Evolutionary conservation across 64 coral and sea anemone species (phyloP).

Genomic region (Exaiptasia diaphana): DNA sequence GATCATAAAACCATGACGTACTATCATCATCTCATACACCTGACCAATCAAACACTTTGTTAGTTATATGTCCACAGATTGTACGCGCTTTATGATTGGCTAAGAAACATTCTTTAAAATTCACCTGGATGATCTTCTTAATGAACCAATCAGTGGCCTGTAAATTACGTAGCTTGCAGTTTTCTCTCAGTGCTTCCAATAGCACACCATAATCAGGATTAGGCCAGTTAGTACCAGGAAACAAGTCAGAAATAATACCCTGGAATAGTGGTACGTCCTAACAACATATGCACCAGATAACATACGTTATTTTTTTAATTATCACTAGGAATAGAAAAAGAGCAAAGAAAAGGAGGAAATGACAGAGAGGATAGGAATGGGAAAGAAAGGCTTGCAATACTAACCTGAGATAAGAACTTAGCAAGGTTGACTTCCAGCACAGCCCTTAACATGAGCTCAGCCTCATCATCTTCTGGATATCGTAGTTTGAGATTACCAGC

Average conservation of each 20-base stretch:
- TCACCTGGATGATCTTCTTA: constrained; percentile 97
- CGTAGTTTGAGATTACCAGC: constrained; percentile 94
- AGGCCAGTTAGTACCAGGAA: constrained; percentile 92
- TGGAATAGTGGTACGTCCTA: constrained; percentile 97
- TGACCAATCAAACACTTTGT: not conserved
- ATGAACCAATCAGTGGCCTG: constrained; percentile 92
- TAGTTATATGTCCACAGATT: no score
- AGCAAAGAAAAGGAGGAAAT: not conserved
- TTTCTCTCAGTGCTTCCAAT: constrained; percentile 76
- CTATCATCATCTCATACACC: constrained; percentile 85
- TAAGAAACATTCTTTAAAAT: no score
- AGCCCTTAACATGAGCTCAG: constrained; percentile 93
- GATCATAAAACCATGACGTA: constrained; percentile 87
- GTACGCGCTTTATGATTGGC: no score
- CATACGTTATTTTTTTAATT: not conserved
- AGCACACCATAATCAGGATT: constrained; percentile 96
- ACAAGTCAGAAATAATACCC: constrained; percentile 96
- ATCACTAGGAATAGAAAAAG: not conserved
- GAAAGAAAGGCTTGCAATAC: not conserved
- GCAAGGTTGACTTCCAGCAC: constrained; percentile 96
- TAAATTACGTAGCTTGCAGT: constrained; percentile 82
- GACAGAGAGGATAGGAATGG: not conserved
- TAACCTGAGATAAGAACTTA: constrained; percentile 95
- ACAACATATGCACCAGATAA: not conserved
- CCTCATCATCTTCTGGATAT: constrained; percentile 90